A percentile compares a stretch with the other conserved stretches of the same genome.
Evolutionary conservation across 2,888 invertebrate genomes (phyloP).

Genomic region (Ormyrus pomaceus): DNA sequence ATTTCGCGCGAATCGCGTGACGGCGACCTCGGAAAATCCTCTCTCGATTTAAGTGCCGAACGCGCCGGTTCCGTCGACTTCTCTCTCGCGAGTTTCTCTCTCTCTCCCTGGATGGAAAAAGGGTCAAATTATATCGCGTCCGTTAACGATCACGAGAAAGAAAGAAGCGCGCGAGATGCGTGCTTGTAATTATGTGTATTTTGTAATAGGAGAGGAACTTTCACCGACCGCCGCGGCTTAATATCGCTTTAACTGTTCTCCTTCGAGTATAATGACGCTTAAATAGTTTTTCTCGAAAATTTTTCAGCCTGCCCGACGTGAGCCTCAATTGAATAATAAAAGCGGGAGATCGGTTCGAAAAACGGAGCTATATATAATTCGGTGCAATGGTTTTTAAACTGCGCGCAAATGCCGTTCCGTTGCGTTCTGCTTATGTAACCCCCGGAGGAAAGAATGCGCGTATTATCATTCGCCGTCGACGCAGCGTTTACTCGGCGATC

Average conservation of each 20-base stretch:
- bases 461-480: too few species aligned
- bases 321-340: background rate
- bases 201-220: constrained; percentile 22
- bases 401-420: too few species aligned
- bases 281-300: background rate
- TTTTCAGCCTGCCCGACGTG: background rate
- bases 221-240: background rate
- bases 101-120: background rate
- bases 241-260: background rate
- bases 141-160: background rate
- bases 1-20: constrained; percentile 28
- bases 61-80: background rate
- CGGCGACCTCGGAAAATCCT: background rate
- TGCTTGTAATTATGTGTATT: constrained; percentile 14
- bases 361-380: too few species aligned
- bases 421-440: too few species aligned
- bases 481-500: constrained; percentile 16
- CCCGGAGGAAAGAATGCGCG: too few species aligned
- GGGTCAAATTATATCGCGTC: background rate
- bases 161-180: background rate
- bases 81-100: constrained; percentile 1
- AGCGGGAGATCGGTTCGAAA: too few species aligned
- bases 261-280: too few species aligned
- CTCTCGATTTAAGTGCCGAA: background rate
- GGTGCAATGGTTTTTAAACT: too few species aligned